phyloP scores from a whole-genome alignment of 2,113 vertebrate species.

The Pleuronectes platessa region DNA sequence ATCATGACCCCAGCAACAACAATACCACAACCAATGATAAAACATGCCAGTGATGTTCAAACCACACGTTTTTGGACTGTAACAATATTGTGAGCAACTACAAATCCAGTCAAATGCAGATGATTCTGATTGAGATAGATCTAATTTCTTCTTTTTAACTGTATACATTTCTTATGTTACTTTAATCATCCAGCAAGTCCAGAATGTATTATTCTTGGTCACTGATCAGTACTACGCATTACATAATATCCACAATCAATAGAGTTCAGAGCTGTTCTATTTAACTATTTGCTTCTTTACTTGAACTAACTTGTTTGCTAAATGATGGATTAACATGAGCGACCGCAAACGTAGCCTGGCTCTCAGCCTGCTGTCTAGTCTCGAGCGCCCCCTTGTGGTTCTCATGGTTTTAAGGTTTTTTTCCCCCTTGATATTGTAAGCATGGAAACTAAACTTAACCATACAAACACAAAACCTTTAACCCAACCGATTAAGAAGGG shows the following conservation, averaged over 20 bases:
- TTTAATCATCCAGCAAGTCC: too few species aligned
- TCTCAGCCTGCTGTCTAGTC: background rate
- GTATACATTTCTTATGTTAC: too few species aligned
- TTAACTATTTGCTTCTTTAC: background rate
- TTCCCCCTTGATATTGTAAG: too few species aligned
- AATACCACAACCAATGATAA: background rate
- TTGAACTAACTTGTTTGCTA: background rate
- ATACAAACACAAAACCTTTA: background rate
- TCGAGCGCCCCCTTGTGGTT: constrained; percentile 32
- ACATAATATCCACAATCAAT: too few species aligned
- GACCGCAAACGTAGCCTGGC: background rate
- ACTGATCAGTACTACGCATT: too few species aligned
- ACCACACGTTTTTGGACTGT: background rate
- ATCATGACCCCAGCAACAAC: background rate
- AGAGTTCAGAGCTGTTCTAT: background rate
- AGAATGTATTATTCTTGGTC: too few species aligned
- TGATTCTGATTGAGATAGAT: background rate
- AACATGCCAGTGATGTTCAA: background rate
- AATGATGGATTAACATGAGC: background rate
- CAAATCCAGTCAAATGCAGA: background rate
- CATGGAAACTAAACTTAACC: background rate
- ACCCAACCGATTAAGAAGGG: background rate
- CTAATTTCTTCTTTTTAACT: too few species aligned
- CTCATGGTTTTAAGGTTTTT: background rate
- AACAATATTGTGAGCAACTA: too few species aligned